phyloP scores from a whole-genome alignment of 2,888 invertebrate genomes.

The Microchrysa polita region DNA sequence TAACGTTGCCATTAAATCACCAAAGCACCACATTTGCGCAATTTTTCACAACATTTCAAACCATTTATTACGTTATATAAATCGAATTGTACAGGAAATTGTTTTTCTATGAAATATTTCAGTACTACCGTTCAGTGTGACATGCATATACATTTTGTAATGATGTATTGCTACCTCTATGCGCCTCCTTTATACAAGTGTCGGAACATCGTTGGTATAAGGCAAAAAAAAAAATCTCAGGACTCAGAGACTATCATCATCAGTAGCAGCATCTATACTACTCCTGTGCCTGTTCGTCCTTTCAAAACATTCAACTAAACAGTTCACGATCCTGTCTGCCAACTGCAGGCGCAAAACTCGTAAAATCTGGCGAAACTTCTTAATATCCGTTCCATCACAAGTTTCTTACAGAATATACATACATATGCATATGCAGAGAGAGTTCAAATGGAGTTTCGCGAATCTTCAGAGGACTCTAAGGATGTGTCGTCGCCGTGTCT shows the following conservation, averaged over 20 bases:
- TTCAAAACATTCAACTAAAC: not conserved
- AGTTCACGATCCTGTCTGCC: slow-evolving; percentile 8
- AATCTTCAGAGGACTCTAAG: not conserved
- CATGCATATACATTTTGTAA: not conserved
- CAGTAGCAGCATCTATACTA: not conserved
- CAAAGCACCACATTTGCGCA: slow-evolving; percentile 11
- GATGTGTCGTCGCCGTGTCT: too few relatives aligned
- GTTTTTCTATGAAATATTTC: slow-evolving; percentile 33
- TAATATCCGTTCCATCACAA: slow-evolving; percentile 47
- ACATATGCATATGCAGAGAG: not conserved
- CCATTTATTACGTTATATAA: slow-evolving; percentile 17
- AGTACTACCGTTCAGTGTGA: not conserved
- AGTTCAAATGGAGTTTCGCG: not conserved
- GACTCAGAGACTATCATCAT: too few relatives aligned
- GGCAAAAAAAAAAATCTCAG: not conserved
- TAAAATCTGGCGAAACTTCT: slow-evolving; percentile 39
- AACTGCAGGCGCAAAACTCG: slow-evolving; percentile 20
- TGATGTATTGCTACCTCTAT: not conserved
- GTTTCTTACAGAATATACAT: too few relatives aligned
- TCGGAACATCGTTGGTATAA: not conserved
- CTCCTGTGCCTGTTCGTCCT: not conserved
- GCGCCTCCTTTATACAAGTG: not conserved
- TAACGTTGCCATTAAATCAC: not conserved
- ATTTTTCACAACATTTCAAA: slow-evolving; percentile 23
- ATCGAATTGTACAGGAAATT: slow-evolving; percentile 24